These are phyloP conservation scores for Tinea pellionella DNA, from an alignment of 2,888 invertebrate genomes.

Conservation along the genomic window DNA sequence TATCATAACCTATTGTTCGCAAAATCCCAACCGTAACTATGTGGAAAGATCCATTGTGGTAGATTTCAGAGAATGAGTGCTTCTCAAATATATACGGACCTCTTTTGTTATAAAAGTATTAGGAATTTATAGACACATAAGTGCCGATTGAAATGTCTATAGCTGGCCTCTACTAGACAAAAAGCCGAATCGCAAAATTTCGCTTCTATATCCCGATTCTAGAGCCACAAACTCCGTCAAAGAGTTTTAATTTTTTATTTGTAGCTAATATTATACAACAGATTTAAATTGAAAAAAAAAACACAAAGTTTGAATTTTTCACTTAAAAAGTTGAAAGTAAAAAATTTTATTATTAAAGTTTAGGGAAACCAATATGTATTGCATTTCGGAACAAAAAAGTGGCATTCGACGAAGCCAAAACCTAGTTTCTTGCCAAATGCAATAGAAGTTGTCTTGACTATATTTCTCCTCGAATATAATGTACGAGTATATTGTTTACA, in stretches of 20 bases:
- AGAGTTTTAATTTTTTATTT: too few relatives aligned
- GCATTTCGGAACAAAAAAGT: not conserved
- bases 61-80: not conserved
- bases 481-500: not conserved
- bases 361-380: not conserved
- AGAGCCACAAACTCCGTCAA: too few relatives aligned
- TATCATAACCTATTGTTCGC: slow-evolving; percentile 3
- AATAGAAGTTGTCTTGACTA: not conserved
- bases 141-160: not conserved
- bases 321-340: too few relatives aligned
- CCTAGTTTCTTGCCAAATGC: not conserved
- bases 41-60: not conserved
- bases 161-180: too few relatives aligned
- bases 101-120: not conserved
- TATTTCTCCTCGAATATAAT: not conserved
- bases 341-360: not conserved
- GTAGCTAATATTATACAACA: too few relatives aligned
- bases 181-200: too few relatives aligned
- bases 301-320: too few relatives aligned
- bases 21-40: not conserved
- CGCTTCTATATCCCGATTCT: too few relatives aligned
- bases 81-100: not conserved
- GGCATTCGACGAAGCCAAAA: not conserved
- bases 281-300: too few relatives aligned
- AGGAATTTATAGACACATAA: not conserved